These are phyloP conservation scores for Odontomyia ornata DNA, from an alignment of 2,888 invertebrate genomes.

Conservation along the genomic window DNA sequence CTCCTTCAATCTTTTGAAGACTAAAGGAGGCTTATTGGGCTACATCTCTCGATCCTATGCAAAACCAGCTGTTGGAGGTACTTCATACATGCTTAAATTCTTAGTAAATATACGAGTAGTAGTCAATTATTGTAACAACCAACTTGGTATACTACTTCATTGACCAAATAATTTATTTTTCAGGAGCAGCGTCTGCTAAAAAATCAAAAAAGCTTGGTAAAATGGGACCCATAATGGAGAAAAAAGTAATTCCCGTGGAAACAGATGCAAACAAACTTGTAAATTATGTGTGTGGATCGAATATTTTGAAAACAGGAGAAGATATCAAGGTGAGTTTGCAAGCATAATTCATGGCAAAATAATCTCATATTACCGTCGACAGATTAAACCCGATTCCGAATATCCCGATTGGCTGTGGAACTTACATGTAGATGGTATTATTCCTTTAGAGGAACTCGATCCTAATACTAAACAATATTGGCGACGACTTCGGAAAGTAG, in stretches of 20 bases:
- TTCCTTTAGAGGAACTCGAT: conserved; percentile 78
- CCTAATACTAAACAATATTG: conserved; percentile 84
- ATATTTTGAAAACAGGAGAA: conserved; percentile 80
- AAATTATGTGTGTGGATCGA: conserved; percentile 84
- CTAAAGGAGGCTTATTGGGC: conserved; percentile 42
- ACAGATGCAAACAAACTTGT: conserved; percentile 81
- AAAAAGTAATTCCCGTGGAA: conserved; percentile 82
- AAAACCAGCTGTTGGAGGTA: conserved; percentile 48
- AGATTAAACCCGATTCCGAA: conserved; percentile 76
- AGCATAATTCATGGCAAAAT: too few relatives aligned
- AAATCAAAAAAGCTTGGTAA: conserved; percentile 70
- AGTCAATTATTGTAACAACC: neutral
- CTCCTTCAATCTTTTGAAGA: conserved; percentile 50
- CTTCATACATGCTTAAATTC: too few relatives aligned
- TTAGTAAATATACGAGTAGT: too few relatives aligned
- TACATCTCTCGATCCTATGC: conserved; percentile 50
- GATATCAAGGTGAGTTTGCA: conserved; percentile 76
- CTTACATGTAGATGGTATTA: conserved; percentile 71
- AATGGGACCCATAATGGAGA: conserved; percentile 72
- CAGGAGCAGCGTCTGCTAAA: neutral
- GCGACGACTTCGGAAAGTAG: conserved; percentile 74
- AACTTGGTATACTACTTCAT: too few relatives aligned
- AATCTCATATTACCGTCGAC: conserved; percentile 29
- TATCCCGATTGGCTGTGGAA: conserved; percentile 95
- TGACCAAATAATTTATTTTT: neutral